A percentile compares a stretch with the other conserved stretches of the same genome.
Evolutionary conservation across 1,140 invertebrate genomes (phyloP).

Genomic region (Cephus cinctus): DNA sequence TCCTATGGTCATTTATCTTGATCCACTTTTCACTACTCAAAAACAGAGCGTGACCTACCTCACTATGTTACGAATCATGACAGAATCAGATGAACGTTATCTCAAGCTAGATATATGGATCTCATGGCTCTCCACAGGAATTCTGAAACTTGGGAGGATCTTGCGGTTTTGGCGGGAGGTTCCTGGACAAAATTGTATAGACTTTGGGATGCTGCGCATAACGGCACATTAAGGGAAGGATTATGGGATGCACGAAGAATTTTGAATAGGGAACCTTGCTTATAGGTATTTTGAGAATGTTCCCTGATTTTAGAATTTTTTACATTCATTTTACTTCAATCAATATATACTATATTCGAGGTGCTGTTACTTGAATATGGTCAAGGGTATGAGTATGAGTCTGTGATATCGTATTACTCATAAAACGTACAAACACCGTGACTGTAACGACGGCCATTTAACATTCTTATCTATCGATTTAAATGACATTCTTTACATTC

Average conservation of each 20-base stretch:
- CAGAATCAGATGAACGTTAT: no score
- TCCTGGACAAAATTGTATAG: conserved; percentile 19
- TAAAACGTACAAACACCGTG: conserved; percentile 32
- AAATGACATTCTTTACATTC: conserved; percentile 30
- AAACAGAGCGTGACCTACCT: background rate
- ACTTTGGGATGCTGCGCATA: conserved; percentile 11
- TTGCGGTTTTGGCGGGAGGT: conserved; percentile 20
- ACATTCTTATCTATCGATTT: conserved; percentile 30
- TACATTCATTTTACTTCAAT: no score
- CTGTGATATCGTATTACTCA: conserved; percentile 35
- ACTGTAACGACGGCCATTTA: conserved; percentile 25
- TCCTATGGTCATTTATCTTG: no score
- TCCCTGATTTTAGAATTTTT: no score
- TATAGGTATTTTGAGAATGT: no score
- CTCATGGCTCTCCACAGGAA: conserved; percentile 27
- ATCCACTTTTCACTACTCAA: no score
- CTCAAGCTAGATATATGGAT: conserved; percentile 10
- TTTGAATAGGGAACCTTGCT: no score
- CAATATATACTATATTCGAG: no score
- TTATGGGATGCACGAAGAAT: no score
- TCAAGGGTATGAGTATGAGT: no score
- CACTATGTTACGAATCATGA: background rate
- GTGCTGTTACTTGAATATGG: no score
- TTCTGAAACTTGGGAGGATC: conserved; percentile 30
- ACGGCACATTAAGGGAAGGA: no score